Conservation (phyloP, 2,797 vertebrate genomes). For the Aldrovandia affinis region DNA sequence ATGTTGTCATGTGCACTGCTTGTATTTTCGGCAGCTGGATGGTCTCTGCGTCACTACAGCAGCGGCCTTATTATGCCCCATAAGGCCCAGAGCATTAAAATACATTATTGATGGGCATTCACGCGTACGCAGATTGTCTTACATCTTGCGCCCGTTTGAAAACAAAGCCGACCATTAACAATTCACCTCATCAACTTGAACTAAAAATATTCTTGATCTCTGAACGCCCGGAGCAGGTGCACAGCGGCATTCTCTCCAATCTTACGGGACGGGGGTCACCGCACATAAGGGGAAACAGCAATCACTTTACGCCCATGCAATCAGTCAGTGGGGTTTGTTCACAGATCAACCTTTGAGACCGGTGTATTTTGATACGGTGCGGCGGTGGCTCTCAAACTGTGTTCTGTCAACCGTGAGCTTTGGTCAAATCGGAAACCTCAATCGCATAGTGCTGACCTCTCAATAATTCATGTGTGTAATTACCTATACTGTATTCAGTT, state of each 20-base stretch:
- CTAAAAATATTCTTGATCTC: constrained; percentile 27
- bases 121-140: constrained; percentile 26
- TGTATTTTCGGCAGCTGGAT: background rate
- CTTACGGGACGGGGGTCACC: background rate
- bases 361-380: background rate
- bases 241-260: too few species aligned
- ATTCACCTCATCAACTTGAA: constrained; percentile 15
- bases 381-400: background rate
- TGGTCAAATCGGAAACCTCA: background rate
- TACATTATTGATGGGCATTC: constrained; percentile 34
- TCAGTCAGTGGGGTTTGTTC: background rate
- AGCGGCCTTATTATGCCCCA: constrained; percentile 18
- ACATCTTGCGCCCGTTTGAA: constrained; percentile 26
- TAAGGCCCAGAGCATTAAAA: background rate
- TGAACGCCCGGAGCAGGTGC: background rate
- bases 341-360: background rate
- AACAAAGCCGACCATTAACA: constrained; percentile 38
- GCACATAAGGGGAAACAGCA: too few species aligned
- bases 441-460: too few species aligned
- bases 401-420: background rate
- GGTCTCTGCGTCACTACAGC: background rate
- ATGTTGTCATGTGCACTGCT: background rate
- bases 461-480: too few species aligned
- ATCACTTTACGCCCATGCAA: background rate
- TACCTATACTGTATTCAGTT: too few species aligned